These are phyloP conservation scores for Euproctis similis DNA, from an alignment of 2,888 invertebrate species.

Conservation along the genomic window DNA sequence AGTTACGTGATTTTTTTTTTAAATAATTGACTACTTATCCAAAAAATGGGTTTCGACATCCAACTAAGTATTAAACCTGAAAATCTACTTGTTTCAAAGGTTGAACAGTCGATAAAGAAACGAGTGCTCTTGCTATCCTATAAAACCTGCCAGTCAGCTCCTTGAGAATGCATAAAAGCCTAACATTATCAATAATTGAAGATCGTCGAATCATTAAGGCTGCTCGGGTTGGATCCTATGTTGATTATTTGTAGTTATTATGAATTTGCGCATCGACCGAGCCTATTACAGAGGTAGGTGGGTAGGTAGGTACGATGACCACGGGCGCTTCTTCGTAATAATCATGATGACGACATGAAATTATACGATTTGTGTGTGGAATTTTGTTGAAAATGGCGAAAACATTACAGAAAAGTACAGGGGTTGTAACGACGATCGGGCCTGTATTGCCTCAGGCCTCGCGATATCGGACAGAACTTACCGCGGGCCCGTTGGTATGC, in stretches of 20 bases:
- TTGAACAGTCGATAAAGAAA: too few species aligned
- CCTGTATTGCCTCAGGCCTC: conserved; percentile 36
- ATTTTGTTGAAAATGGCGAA: conserved; percentile 76
- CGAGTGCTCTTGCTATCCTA: conserved; percentile 30
- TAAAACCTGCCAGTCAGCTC: conserved; percentile 54
- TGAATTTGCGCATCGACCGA: conserved; percentile 64
- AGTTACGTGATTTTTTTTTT: too few species aligned
- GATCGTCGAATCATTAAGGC: conserved; percentile 60
- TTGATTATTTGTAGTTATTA: conserved; percentile 73
- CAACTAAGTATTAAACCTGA: too few species aligned
- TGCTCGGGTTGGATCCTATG: conserved; percentile 64
- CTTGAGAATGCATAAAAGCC: conserved; percentile 68
- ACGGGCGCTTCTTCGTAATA: conserved; percentile 71
- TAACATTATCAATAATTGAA: conserved; percentile 73
- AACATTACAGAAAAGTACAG: conserved; percentile 75
- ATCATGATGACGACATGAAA: conserved; percentile 71
- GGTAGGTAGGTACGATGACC: conserved; percentile 58
- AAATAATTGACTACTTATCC: too few species aligned
- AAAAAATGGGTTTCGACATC: too few species aligned
- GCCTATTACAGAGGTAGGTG: conserved; percentile 51
- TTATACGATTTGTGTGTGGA: conserved; percentile 75
- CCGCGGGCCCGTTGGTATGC: conserved; percentile 67
- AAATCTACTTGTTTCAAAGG: too few species aligned
- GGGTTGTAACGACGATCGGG: conserved; percentile 59
- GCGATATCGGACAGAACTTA: conserved; percentile 36